phyloP scores from a whole-genome alignment of 2,113 vertebrate genomes.

The Ardeotis arabs region DNA sequence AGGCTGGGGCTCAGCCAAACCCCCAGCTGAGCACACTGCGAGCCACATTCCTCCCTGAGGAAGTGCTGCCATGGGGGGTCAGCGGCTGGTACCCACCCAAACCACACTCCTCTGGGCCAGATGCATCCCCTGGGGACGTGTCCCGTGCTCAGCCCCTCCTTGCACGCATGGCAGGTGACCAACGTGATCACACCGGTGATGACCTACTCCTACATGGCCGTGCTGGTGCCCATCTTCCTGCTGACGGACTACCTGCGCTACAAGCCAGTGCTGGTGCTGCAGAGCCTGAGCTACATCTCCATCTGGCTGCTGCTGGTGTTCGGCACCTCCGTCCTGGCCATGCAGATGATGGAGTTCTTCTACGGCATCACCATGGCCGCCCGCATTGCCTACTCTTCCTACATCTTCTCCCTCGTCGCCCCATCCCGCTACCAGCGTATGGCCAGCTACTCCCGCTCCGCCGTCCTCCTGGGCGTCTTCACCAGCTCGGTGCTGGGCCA shows the following conservation, averaged over 20 bases:
- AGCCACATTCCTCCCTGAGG: neutral
- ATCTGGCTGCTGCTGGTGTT: constrained; percentile 89
- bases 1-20: neutral
- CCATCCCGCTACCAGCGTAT: constrained; percentile 86
- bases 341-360: constrained; percentile 98
- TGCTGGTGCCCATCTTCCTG: constrained; percentile 92
- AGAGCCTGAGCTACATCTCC: constrained; percentile 86
- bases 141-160: neutral
- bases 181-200: constrained; percentile 90
- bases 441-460: constrained; percentile 88
- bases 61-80: neutral
- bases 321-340: constrained; percentile 78
- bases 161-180: constrained; percentile 80
- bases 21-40: fast-evolving
- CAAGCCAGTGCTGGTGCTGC: constrained; percentile 91
- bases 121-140: neutral
- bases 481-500: constrained; percentile 92
- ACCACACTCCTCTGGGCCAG: fast-evolving
- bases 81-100: neutral
- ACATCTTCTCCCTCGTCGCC: constrained; percentile 91
- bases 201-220: constrained; percentile 89
- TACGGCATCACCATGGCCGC: constrained; percentile 92
- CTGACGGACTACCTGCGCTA: constrained; percentile 91
- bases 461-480: constrained; percentile 91
- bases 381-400: constrained; percentile 95